Percentiles rank a stretch among this genome's conserved stretches.
phyloP scores from a whole-genome alignment of 2,113 vertebrate genomes.

The Notarius quadriscutis region DNA sequence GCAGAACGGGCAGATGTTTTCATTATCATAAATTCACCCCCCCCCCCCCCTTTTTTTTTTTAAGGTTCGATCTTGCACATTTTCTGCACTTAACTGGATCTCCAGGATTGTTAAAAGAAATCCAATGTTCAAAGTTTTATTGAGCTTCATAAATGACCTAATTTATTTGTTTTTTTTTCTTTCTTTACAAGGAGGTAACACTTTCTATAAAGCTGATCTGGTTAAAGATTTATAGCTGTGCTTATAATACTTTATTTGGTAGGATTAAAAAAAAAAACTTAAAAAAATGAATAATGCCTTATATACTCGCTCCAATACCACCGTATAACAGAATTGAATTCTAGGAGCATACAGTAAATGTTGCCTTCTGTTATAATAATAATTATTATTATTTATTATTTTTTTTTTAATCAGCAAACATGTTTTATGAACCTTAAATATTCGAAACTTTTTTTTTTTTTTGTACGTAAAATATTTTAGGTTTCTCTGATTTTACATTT shows the following conservation, averaged over 20 bases:
- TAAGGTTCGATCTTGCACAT: not conserved
- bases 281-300: not conserved
- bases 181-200: not conserved
- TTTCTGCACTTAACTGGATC: constrained; percentile 23
- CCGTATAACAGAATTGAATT: no score
- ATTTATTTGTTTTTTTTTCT: not conserved
- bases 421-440: not conserved
- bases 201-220: constrained; percentile 28
- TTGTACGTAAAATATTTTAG: not conserved
- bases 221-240: constrained; percentile 45
- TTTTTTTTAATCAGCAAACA: not conserved
- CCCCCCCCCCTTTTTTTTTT: not conserved
- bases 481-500: not conserved
- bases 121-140: constrained; percentile 58
- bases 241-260: constrained; percentile 44
- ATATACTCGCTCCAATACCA: not conserved
- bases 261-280: not conserved
- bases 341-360: not conserved
- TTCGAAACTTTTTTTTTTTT: not conserved
- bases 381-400: not conserved
- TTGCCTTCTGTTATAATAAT: not conserved
- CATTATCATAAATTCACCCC: not conserved
- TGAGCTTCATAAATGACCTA: constrained; percentile 1
- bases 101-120: constrained; percentile 35
- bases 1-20: constrained; percentile 83